Base-by-base conservation (phyloP, 2,888 invertebrate genomes). In the Sceliomorpha sp. region DNA sequence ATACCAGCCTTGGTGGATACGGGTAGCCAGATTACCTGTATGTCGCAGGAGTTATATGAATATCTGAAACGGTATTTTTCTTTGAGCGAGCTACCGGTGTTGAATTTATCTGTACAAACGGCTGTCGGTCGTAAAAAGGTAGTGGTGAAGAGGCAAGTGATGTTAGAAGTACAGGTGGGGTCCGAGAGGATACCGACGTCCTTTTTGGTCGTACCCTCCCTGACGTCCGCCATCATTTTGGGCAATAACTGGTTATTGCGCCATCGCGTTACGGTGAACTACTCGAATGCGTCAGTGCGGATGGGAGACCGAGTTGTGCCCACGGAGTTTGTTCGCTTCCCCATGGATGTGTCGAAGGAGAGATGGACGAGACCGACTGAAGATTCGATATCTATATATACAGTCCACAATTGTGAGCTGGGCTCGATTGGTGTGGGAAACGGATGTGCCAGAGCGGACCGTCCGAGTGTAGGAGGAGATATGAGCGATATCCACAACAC, bases 231-330 rank as follows among this genome's bases (percentile, higher is more conserved):
- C 0, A 37, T 64, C 1, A 66, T 72, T 29, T n/a, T 72, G 2
- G 72, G 72, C 5, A 70, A 59, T 12, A 63, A 72, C 32, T 72
- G 72, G 66, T n/a, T 70, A n/a, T 31, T 36, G 3, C 6, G 48
- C 4, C 51, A 72, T 45, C 47, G 42, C 31, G 53, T 10, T 2
- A 36, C 62, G 0, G 42, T 72, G n/a, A 37, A 70, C 45, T 72
- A 72, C 27, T 13, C 29, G 9, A 17, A 36, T 29, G 8, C 17
- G 8, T 29, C 29, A 7, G 9, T 29, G 9, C 8, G 8, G 29
- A 29, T 29, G 9, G 7, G 9, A 2, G 2, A 8, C n/a, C n/a
- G n/a, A n/a, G n/a, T n/a, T n/a, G n/a, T n/a, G n/a, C n/a, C n/a
- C n/a, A n/a, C n/a, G n/a, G n/a, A n/a, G n/a, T n/a, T n/a, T n/a